These are phyloP conservation scores for Myotis davidii DNA, from an alignment of 2,113 vertebrate species.

Conservation along the genomic window DNA sequence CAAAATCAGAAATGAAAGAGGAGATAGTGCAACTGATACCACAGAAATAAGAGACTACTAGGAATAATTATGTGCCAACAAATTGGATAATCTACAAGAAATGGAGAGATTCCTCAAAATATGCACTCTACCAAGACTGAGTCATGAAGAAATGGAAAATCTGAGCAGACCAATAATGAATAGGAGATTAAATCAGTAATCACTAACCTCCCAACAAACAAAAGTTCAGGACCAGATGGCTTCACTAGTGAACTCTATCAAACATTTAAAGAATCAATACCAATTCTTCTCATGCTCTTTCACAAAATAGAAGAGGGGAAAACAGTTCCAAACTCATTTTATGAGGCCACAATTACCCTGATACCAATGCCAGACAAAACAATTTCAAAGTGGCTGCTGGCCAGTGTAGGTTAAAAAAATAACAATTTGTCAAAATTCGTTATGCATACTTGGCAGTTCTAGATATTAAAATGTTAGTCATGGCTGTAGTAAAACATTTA, in stretches of 20 bases:
- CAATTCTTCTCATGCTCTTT: not conserved
- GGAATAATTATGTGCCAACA: not conserved
- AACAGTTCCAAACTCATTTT: not conserved
- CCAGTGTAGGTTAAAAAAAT: not conserved
- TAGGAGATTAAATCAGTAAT: not conserved
- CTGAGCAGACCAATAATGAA: not conserved
- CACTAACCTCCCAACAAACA: not conserved
- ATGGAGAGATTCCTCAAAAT: not conserved
- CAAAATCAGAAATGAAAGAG: not conserved
- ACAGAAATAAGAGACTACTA: not conserved
- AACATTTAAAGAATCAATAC: not conserved
- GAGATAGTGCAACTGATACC: not conserved
- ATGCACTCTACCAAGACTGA: not conserved
- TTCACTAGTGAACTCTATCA: not conserved
- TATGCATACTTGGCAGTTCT: not conserved
- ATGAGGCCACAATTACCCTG: not conserved
- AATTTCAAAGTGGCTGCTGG: not conserved
- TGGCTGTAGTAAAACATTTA: not conserved
- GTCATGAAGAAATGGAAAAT: not conserved
- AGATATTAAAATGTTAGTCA: not conserved
- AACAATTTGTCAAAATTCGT: not conserved
- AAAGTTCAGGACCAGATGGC: not conserved
- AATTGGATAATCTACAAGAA: not conserved
- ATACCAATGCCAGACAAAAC: not conserved
- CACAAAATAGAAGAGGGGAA: not conserved